Evolutionary conservation across 2,888 invertebrate species (phyloP).

Genomic region (Synergus laeviventris): DNA sequence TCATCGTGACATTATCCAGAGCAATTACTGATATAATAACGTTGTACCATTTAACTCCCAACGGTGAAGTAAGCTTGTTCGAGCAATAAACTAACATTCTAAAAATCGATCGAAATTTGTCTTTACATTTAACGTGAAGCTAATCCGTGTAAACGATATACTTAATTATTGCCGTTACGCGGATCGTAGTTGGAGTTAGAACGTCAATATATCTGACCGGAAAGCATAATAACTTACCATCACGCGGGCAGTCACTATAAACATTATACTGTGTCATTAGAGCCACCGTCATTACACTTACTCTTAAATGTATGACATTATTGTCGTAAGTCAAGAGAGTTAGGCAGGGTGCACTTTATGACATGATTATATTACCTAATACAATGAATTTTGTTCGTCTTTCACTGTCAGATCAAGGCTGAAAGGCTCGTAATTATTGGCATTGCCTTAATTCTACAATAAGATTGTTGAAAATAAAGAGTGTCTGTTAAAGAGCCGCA

Average conservation of each 20-base stretch:
- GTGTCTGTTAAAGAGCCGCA: neutral
- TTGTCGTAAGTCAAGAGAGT: constrained; percentile 37
- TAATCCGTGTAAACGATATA: constrained; percentile 19
- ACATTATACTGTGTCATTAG: constrained; percentile 39
- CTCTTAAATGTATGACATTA: constrained; percentile 31
- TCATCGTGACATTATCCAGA: constrained; percentile 64
- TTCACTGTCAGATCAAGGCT: constrained; percentile 1
- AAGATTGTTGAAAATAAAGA: neutral
- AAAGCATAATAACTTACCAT: constrained; percentile 27
- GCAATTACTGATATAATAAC: constrained; percentile 60
- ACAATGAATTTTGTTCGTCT: constrained; percentile 13
- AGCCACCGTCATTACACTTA: constrained; percentile 36
- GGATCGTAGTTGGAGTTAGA: constrained; percentile 5
- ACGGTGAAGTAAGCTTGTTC: constrained; percentile 40
- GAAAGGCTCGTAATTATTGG: neutral
- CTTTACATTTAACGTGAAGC: constrained; percentile 10
- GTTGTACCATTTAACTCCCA: constrained; percentile 43
- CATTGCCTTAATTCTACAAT: neutral
- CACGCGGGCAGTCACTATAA: constrained; percentile 36
- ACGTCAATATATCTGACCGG: constrained; percentile 27
- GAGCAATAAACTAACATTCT: constrained; percentile 4
- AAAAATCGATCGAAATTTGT: constrained; percentile 29
- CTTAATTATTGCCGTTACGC: constrained; percentile 17
- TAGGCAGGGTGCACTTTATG: constrained; percentile 20
- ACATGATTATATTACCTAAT: constrained; percentile 30